These are phyloP conservation scores for Acronicta leporina DNA, from an alignment of 2,888 invertebrate species.

Conservation along the genomic window DNA sequence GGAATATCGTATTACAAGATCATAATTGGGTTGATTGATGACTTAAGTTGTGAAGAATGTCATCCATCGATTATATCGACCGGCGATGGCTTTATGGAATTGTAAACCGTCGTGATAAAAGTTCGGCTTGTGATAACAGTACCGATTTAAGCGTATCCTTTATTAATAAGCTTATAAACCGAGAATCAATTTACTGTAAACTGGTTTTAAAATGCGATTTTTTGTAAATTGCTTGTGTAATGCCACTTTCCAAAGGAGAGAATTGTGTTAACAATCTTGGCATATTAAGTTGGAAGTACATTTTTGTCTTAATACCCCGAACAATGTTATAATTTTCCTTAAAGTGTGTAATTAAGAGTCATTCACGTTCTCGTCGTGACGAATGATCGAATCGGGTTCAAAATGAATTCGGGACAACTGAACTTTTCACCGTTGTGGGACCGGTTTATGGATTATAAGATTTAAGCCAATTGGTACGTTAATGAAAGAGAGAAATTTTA, in stretches of 20 bases:
- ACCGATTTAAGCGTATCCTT: neutral
- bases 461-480: conserved; percentile 30
- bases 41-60: conserved; percentile 35
- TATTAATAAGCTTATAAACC: neutral
- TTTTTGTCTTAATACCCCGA: conserved; percentile 8
- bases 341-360: conserved; percentile 52
- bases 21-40: conserved; percentile 40
- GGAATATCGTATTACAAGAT: conserved; percentile 28
- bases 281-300: neutral
- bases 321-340: conserved; percentile 28
- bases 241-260: conserved; percentile 10
- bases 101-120: conserved; percentile 10
- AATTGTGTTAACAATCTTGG: conserved; percentile 32
- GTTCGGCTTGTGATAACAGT: conserved; percentile 8
- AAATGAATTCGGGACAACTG: conserved; percentile 41
- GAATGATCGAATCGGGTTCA: conserved; percentile 55
- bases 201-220: conserved; percentile 9
- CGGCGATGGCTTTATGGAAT: conserved; percentile 7
- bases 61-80: conserved; percentile 4
- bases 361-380: conserved; percentile 53
- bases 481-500: conserved; percentile 45
- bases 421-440: conserved; percentile 50
- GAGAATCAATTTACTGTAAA: conserved; percentile 9
- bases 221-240: conserved; percentile 30
- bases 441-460: conserved; percentile 45